These are phyloP conservation scores for Gambelia wislizenii DNA, from an alignment of 2,797 vertebrate species.

Conservation along the genomic window DNA sequence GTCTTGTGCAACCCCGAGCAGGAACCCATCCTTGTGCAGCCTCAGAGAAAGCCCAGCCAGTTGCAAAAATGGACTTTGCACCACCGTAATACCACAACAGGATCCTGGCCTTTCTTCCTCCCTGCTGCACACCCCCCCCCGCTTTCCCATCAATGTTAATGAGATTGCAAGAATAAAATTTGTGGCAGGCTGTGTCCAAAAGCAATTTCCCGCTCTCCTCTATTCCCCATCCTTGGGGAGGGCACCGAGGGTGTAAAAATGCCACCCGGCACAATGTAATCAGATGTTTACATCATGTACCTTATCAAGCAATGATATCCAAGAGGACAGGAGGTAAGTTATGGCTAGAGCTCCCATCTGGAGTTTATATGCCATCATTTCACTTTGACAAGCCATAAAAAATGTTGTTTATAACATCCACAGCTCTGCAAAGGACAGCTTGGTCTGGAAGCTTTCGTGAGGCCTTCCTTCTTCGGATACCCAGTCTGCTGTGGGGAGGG, in stretches of 20 bases:
- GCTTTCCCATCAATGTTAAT: background rate
- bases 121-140: too few relatives aligned
- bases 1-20: too few relatives aligned
- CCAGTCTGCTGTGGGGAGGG: too few relatives aligned
- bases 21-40: too few relatives aligned
- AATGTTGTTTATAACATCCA: background rate
- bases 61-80: too few relatives aligned
- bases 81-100: too few relatives aligned
- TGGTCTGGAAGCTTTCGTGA: background rate
- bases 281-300: constrained; percentile 12
- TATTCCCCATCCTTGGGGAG: background rate
- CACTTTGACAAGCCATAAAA: background rate
- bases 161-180: background rate
- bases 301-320: background rate
- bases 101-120: too few relatives aligned
- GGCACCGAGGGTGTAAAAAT: background rate
- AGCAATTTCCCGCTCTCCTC: background rate
- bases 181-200: background rate
- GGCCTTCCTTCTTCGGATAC: background rate
- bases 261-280: constrained; percentile 35
- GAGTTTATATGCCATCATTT: constrained; percentile 9
- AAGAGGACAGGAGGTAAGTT: constrained; percentile 9
- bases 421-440: background rate
- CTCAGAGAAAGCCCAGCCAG: too few relatives aligned
- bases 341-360: background rate